Evolutionary conservation across 1,140 invertebrate species (phyloP).

Genomic region (Conus betulinus): DNA sequence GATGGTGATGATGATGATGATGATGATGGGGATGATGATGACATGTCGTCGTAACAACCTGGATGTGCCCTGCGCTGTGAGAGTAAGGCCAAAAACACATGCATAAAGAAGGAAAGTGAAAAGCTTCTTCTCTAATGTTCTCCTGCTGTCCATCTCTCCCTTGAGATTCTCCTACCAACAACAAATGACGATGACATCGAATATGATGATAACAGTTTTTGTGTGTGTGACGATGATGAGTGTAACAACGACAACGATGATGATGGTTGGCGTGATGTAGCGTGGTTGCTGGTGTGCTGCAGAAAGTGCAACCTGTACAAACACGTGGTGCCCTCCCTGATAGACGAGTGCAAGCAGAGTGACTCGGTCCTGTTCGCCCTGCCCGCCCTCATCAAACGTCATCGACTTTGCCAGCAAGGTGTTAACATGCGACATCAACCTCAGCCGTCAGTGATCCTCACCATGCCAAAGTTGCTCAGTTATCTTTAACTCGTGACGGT

Average conservation of each 20-base stretch:
- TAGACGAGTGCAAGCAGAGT: constrained; percentile 88
- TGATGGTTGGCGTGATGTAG: too few relatives aligned
- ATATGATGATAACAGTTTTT: constrained; percentile 26
- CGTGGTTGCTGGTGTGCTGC: constrained; percentile 54
- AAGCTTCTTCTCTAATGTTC: too few relatives aligned
- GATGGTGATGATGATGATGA: neutral
- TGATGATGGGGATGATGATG: neutral
- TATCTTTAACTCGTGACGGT: neutral
- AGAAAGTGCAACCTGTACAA: constrained; percentile 99
- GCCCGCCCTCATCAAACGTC: constrained; percentile 90
- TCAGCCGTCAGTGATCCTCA: constrained; percentile 90
- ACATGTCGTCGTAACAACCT: neutral
- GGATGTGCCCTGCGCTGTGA: too few relatives aligned
- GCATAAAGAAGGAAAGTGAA: too few relatives aligned
- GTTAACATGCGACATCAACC: constrained; percentile 87
- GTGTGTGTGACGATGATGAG: too few relatives aligned
- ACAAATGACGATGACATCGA: constrained; percentile 29
- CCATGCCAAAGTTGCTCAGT: constrained; percentile 81
- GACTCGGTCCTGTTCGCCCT: constrained; percentile 92
- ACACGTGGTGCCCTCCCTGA: constrained; percentile 93
- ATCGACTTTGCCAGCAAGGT: constrained; percentile 88
- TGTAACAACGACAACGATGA: too few relatives aligned
- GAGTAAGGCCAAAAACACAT: neutral
- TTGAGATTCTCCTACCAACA: too few relatives aligned
- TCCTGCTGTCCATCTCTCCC: too few relatives aligned